Base-by-base conservation (phyloP, 2,797 vertebrate genomes). In the Scolopax bukidnonensis region DNA sequence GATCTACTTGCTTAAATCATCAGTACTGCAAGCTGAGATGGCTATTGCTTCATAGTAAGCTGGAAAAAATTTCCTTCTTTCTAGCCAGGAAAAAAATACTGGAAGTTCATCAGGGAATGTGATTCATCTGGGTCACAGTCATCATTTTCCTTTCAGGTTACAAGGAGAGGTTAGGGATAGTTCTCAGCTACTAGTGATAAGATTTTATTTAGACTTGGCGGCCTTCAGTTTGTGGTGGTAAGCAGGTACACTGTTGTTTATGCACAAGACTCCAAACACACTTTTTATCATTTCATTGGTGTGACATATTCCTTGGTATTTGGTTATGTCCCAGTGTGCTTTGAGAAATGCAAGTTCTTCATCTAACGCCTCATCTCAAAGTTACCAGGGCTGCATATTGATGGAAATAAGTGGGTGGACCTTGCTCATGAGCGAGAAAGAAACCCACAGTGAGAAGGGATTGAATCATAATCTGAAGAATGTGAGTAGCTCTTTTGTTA, bases 81-180 rank as follows among this genome's bases (percentile, higher is more conserved):
- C 33, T 90, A 88, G 85, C 79, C 87, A 95, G 95, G 94, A 89
- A 92, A 89, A 78, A 92, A 89, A 27, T 50, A 40, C 74, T 53
- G 63, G 67, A 90, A 93, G 20, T 87, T 59, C 89, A 75, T 93
- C 59, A 82, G 94, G 82, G 82, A 76, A 82, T 84, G 93, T 89
- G 86, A 77, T 94, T 95, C 70, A 87, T 90, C 70, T 3, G 1
- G 60, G 60, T 84, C 51, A 50, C 51, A 41, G 30, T 91, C 51
- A 18, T 28, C 4, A 51, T 93, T 93, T 93, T 95, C 88, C 81
- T 87, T 89, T 84, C 48, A 45, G 81, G 63, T 82, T 88, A 47
- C 5, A 23, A 56, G n/a, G 51, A 79, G 74, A 87, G 23, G 19
- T 79, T 95, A 8, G 13, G 43, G 51, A 40, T n/a, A 24, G 69